These are phyloP conservation scores for Odontomyia ornata DNA, from an alignment of 2,888 invertebrate species.

Conservation along the genomic window DNA sequence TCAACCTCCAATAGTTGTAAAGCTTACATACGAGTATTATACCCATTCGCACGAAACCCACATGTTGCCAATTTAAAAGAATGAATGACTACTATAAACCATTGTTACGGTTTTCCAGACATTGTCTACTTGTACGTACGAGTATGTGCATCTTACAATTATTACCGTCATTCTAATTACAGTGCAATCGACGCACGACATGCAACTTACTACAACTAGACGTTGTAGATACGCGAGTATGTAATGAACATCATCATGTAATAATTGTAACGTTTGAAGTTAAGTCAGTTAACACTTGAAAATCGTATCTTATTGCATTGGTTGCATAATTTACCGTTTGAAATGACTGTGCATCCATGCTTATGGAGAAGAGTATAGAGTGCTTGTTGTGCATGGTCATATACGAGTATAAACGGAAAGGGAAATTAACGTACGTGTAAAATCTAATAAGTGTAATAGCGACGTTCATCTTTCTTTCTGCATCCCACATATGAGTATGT, in stretches of 20 bases:
- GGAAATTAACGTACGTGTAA: not conserved
- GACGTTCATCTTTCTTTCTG: not conserved
- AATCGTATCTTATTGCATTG: not conserved
- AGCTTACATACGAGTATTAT: too few species aligned
- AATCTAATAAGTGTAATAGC: not conserved
- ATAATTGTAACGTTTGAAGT: not conserved
- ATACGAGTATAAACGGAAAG: not conserved
- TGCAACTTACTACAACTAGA: not conserved
- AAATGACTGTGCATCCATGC: not conserved
- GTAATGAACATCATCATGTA: not conserved
- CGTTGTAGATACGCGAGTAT: too few species aligned
- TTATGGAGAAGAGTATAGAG: not conserved
- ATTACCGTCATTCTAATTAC: not conserved
- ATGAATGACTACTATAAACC: too few species aligned
- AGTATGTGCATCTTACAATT: not conserved
- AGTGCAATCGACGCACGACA: not conserved
- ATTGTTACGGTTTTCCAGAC: not conserved
- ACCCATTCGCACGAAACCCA: too few species aligned
- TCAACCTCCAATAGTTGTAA: too few species aligned
- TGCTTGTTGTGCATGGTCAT: not conserved
- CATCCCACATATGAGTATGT: not conserved
- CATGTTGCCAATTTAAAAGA: too few species aligned
- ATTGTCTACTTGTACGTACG: not conserved
- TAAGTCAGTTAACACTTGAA: not conserved
- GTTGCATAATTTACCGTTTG: conserved; percentile 3